Conservation (phyloP, 35 echinoderm and acorn worm species). For the Nesometra sesokonis region DNA sequence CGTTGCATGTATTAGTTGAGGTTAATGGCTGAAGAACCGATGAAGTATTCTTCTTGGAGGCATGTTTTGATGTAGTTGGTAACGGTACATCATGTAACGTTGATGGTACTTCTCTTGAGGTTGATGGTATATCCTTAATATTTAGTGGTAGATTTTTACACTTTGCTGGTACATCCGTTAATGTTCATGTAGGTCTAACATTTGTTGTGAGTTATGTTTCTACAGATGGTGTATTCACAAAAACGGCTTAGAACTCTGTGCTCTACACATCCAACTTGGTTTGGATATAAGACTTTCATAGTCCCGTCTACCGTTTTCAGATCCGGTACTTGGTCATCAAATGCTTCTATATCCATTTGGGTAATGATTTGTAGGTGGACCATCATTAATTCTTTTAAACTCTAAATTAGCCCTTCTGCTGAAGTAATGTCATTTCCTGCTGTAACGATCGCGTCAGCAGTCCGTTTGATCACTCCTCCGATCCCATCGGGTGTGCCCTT, state of each 20-base stretch:
- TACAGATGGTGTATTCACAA: neutral
- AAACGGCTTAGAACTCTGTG: neutral
- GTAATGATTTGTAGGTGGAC: neutral
- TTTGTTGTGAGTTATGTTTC: no score
- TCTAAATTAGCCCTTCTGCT: neutral
- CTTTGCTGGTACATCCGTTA: no score
- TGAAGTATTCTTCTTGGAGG: no score
- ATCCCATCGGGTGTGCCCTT: conserved; percentile 34
- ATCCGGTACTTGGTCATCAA: conserved; percentile 14
- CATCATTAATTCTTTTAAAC: neutral
- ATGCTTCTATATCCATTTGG: conserved; percentile 4
- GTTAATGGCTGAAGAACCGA: neutral
- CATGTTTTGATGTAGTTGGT: no score
- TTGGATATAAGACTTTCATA: conserved; percentile 14
- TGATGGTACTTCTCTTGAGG: no score
- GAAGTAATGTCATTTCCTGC: conserved; percentile 11
- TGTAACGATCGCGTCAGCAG: conserved; percentile 11
- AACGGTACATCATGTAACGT: no score
- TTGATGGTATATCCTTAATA: no score
- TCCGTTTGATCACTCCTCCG: conserved; percentile 22
- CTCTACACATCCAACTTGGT: no score
- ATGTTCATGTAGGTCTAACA: no score
- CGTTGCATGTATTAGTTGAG: neutral
- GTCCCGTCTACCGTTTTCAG: conserved; percentile 6
- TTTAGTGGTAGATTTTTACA: no score